Conservation (phyloP, 2,113 vertebrate genomes). For the Uria lomvia region DNA sequence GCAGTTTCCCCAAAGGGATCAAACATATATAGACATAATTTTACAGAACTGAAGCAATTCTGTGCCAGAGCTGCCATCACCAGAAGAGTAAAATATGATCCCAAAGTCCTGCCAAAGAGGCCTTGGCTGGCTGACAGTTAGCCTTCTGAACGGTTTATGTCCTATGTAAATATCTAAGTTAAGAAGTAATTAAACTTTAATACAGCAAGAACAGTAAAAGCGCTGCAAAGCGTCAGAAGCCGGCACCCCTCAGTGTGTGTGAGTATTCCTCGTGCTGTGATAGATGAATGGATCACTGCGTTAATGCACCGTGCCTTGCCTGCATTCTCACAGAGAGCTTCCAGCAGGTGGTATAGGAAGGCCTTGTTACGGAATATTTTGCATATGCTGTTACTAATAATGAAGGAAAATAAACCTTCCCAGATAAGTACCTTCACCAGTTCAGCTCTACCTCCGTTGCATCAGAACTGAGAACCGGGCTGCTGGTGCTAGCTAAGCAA, state of each 20-base stretch:
- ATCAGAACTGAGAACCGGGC: not conserved
- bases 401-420: not conserved
- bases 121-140: conserved; percentile 16
- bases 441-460: not conserved
- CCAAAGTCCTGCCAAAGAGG: not conserved
- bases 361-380: not conserved
- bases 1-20: conserved; percentile 35
- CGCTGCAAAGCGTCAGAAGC: not conserved
- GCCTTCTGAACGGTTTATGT: not conserved
- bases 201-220: not conserved
- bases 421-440: not conserved
- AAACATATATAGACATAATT: not conserved
- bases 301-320: not conserved
- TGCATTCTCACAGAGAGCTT: not conserved
- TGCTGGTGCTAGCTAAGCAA: not conserved
- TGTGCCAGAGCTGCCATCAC: conserved; percentile 30
- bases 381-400: not conserved
- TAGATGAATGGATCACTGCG: not conserved
- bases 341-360: not conserved
- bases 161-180: conserved; percentile 21
- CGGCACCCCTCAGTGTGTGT: not conserved
- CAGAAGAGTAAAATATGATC: conserved; percentile 1
- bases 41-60: conserved; percentile 3
- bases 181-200: conserved; percentile 50
- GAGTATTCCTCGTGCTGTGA: not conserved